Evolutionary conservation across 2,797 vertebrate genomes (phyloP), one percentile per base, ranked within the genome.

Genomic region (Pogonophryne albipinna): DNA sequence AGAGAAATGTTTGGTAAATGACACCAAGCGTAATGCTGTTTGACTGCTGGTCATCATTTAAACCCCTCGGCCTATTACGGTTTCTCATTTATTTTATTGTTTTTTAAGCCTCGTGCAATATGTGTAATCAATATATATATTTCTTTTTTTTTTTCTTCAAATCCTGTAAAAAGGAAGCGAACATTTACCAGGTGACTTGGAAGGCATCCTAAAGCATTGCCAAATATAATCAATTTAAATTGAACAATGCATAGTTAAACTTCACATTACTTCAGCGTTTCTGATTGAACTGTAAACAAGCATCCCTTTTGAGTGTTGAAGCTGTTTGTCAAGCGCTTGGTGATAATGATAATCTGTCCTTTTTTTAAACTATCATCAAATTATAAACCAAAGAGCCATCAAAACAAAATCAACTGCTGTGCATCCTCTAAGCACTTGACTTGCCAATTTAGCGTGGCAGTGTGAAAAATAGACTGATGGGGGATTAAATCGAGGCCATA

Each of bases 371-470:
- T 20, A 72, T 45, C 42, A 72, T 74, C 49, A 65, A 67, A 75
- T 74, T 47, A 31, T 55, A 57, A 79, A 68, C 7, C 20, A 56
- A 69, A 74, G 44, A 62, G 49, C 56, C 17, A 50, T 69, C 42
- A n/a, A 44, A 57, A 86, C 20, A 65, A 58, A 70, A 61, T 69
- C 50, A 58, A 44, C 61, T 59, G 47, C 53, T 78, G 47, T 51
- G 53, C 31, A 63, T 51, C 63, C 17, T 72, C 41, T 51, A 59
- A 74, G 75, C 53, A 70, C 59, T 86, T n/a, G 19, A 66, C 46
- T 72, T 68, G 63, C 50, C 56, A 61, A 66, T 72, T 45, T 49
- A 67, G 56, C 41, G 51, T 46, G 47, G 12, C 27, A 34, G 4
- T 2, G 27, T 65, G 6, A 78, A 76, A 67, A 85, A 74, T 3